These are phyloP conservation scores for Talpa occidentalis DNA, from an alignment of 2,113 vertebrate genomes.

Conservation along the genomic window DNA sequence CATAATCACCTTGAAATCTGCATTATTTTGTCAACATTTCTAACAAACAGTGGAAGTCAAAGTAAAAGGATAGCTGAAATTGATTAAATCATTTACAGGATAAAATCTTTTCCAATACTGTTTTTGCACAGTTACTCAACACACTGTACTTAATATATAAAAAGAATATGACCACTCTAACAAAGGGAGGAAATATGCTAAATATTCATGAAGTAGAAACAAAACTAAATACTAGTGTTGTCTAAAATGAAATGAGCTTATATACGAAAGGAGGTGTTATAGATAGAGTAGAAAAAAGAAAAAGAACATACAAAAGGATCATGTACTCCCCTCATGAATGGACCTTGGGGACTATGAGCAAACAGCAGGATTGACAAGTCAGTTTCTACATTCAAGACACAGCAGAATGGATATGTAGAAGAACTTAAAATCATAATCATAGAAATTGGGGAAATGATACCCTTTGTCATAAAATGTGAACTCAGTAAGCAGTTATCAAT, in stretches of 20 bases:
- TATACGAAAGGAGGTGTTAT: background rate
- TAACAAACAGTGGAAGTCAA: slow-evolving; percentile 35
- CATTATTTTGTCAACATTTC: slow-evolving; percentile 20
- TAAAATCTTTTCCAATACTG: background rate
- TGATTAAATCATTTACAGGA: slow-evolving; percentile 2
- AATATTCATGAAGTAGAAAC: slow-evolving; percentile 15
- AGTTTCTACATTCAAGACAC: background rate
- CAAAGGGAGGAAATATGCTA: background rate
- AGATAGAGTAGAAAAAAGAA: background rate
- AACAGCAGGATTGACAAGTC: background rate
- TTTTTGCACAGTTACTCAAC: background rate
- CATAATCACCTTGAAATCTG: background rate
- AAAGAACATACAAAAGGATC: background rate
- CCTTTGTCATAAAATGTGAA: background rate
- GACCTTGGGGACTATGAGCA: background rate
- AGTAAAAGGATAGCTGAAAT: slow-evolving; percentile 7
- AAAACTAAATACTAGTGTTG: background rate
- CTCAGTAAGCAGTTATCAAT: background rate
- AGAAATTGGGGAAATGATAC: background rate
- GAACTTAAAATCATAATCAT: slow-evolving; percentile 17
- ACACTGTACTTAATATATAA: slow-evolving; percentile 7
- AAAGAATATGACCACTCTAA: background rate
- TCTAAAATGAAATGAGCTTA: slow-evolving; percentile 40
- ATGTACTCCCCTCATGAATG: background rate
- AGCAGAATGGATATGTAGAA: background rate